These are phyloP conservation scores for Gisinianus flammeolus DNA, from an alignment of 2,888 invertebrate genomes.

Conservation along the genomic window DNA sequence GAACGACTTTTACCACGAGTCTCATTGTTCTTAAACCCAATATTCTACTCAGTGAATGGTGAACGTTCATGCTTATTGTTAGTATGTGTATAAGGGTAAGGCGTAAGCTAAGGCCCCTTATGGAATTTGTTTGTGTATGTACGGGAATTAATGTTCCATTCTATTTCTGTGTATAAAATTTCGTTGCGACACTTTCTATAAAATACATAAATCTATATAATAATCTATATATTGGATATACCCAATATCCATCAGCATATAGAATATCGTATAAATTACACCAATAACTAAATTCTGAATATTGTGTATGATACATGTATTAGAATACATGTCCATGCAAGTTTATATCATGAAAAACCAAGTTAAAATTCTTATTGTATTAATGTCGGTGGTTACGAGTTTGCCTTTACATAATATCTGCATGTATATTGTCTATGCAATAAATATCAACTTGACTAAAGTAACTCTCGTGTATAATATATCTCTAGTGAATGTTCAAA, in stretches of 20 bases:
- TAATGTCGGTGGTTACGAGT: too few species aligned
- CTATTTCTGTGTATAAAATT: neutral
- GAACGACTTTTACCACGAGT: constrained; percentile 37
- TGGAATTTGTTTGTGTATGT: neutral
- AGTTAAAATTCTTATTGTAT: too few species aligned
- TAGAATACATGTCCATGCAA: too few species aligned
- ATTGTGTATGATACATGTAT: too few species aligned
- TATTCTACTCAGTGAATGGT: neutral
- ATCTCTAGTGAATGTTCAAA: too few species aligned
- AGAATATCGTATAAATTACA: neutral
- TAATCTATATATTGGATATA: neutral
- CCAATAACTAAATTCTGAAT: neutral
- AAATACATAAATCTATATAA: neutral
- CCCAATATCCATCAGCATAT: neutral
- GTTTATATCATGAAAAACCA: too few species aligned
- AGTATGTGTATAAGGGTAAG: neutral
- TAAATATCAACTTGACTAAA: neutral
- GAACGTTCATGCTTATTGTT: constrained; percentile 2
- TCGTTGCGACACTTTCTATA: too few species aligned
- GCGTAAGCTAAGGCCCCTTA: neutral
- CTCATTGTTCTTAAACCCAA: constrained; percentile 32
- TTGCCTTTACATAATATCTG: neutral
- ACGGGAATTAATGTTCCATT: too few species aligned
- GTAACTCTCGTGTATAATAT: neutral
- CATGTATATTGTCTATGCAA: neutral